Base-by-base conservation (phyloP, 2,888 invertebrate genomes). In the Ceramica pisi region DNA sequence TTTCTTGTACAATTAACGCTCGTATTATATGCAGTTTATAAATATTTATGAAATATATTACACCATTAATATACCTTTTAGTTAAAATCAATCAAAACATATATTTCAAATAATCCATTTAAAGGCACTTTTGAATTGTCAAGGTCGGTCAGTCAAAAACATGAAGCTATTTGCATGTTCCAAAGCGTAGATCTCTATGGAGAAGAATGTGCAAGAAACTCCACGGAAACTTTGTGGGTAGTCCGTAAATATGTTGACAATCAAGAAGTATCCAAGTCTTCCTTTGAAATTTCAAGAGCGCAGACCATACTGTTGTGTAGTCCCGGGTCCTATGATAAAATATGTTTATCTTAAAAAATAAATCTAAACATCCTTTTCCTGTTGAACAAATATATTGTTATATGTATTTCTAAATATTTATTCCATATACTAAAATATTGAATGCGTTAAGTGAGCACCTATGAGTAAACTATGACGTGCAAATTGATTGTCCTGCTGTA, bases 321-420 rank as follows among this genome's bases (percentile, higher is more conserved):
- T 41, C 8, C 16, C 38, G 6, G 7, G 1, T 16, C 16, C 16
- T 46, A 5, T 31, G 31, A 31, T 31, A 31, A 31, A 5, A 31
- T 31, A 31, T 6, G 31, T 31, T 31, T 31, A 41, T 41, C 41
- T 46, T 48, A 26, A 38, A 46, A 46, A 46, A 71, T 12, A 0
- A 4, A 38, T 48, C 8, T 64, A 46, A 71, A 75, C 23, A 63
- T 48, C 64, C 35, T 75, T 50, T 72, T 75, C 56, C 75, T 50
- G 75, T 72, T 57, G 5, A 46, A 31, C 21, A 48, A n/a, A 31
- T 26, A 5, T 9, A 31, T 9, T 71, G 9, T 10, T 73, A 10
- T 73, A n/a, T n/a, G 48, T 57, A 67, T 57, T 57, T 72, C 23
- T 50, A 72, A 75, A 72, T 26, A 67, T 57, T 67, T 35, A 51